Percentiles rank a stretch among this genome's conserved stretches.
phyloP scores from a whole-genome alignment of 1,140 invertebrate genomes.

The Asobara japonica region DNA sequence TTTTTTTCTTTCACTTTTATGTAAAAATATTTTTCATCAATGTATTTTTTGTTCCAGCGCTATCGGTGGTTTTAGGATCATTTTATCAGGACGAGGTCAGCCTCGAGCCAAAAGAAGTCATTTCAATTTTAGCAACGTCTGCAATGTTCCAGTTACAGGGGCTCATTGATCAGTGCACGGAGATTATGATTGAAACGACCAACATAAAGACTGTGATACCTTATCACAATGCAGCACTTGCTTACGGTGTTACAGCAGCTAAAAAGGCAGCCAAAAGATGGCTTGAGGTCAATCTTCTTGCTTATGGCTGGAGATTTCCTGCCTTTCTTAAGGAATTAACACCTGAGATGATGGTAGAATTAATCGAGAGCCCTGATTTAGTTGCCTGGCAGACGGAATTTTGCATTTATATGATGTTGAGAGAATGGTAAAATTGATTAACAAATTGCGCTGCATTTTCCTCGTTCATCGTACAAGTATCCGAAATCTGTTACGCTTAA shows the following conservation, averaged over 20 bases:
- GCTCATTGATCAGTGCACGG: slow-evolving; percentile 78
- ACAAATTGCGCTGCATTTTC: neutral
- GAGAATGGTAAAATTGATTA: slow-evolving; percentile 69
- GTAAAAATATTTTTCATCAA: no score
- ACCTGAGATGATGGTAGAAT: slow-evolving; percentile 73
- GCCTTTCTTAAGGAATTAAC: slow-evolving; percentile 71
- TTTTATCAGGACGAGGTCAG: slow-evolving; percentile 83
- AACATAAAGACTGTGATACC: slow-evolving; percentile 76
- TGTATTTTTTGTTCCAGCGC: slow-evolving; percentile 65
- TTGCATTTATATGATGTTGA: slow-evolving; percentile 79
- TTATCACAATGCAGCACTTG: slow-evolving; percentile 75
- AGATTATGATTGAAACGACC: slow-evolving; percentile 81
- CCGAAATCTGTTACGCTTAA: no score
- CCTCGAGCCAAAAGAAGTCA: slow-evolving; percentile 76
- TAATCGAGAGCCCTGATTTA: slow-evolving; percentile 74
- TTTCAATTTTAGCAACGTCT: slow-evolving; percentile 79
- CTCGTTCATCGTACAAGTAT: neutral
- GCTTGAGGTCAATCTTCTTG: slow-evolving; percentile 77
- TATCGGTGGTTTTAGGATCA: slow-evolving; percentile 80
- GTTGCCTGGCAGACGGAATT: slow-evolving; percentile 86
- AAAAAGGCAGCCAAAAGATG: slow-evolving; percentile 74
- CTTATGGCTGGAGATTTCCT: slow-evolving; percentile 69
- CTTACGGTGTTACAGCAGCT: slow-evolving; percentile 75
- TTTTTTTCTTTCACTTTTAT: no score
- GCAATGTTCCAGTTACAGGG: slow-evolving; percentile 81